Conservation (phyloP, 2,113 vertebrate species). For the Rhinichthys klamathensis region DNA sequence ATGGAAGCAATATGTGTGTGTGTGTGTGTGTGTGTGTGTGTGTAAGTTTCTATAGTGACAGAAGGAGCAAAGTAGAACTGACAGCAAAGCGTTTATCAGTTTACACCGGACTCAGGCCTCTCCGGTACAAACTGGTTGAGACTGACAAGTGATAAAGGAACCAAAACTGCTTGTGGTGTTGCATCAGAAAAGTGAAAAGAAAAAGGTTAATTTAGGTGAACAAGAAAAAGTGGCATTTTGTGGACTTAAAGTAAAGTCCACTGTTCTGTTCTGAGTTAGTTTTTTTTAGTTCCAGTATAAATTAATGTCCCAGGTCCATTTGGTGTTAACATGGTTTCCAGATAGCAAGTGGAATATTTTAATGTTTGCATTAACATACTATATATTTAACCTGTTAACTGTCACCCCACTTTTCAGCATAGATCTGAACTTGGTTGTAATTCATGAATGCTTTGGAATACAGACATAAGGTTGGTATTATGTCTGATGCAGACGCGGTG, state of each 20-base stretch:
- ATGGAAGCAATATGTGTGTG: slow-evolving; percentile 62
- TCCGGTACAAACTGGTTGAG: slow-evolving; percentile 70
- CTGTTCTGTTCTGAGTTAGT: too few relatives aligned
- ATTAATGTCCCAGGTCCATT: neutral
- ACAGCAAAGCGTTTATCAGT: slow-evolving; percentile 38
- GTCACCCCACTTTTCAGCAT: too few relatives aligned
- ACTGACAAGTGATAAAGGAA: slow-evolving; percentile 22
- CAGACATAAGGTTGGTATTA: too few relatives aligned
- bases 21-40: slow-evolving; percentile 64
- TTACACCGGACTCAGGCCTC: slow-evolving; percentile 21
- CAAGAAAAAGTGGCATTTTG: neutral
- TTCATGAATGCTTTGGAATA: too few relatives aligned
- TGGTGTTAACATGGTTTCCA: neutral
- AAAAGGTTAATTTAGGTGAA: neutral
- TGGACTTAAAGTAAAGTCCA: neutral
- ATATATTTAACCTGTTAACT: neutral
- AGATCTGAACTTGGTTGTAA: too few relatives aligned
- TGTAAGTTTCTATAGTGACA: slow-evolving; percentile 53
- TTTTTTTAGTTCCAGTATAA: neutral
- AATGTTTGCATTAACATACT: neutral
- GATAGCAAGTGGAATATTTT: neutral
- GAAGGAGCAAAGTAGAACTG: slow-evolving; percentile 34
- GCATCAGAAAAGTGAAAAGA: slow-evolving; percentile 61
- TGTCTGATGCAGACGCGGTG: too few relatives aligned
- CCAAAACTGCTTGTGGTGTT: slow-evolving; percentile 5